A percentile compares a stretch with the other conserved stretches of the same genome.
phyloP scores from a whole-genome alignment of 64 coral and sea anemone genomes.

The Porites lutea region DNA sequence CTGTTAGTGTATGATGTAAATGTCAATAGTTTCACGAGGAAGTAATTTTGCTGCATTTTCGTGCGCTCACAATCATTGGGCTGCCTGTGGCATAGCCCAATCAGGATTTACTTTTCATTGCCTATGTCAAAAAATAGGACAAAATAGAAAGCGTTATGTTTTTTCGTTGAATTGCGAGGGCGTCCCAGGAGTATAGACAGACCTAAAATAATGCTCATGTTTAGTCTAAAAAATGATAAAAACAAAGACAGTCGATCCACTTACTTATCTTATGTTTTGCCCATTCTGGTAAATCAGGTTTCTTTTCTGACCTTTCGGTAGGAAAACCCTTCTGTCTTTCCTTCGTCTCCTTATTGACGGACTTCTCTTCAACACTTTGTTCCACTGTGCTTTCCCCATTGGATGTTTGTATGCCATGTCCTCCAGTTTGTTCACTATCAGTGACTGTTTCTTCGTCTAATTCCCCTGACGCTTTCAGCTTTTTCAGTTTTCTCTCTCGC shows the following conservation, averaged over 20 bases:
- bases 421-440: neutral
- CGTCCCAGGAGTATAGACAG: no score
- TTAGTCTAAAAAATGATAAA: no score
- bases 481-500: constrained; percentile 84
- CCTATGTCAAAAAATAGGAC: no score
- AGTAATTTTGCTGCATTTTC: no score
- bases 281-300: constrained; percentile 74
- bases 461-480: constrained; percentile 59
- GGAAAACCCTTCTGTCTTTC: neutral
- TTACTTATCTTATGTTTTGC: constrained; percentile 82
- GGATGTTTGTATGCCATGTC: neutral
- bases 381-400: neutral
- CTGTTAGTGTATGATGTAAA: no score
- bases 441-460: constrained; percentile 2
- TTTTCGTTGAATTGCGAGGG: no score
- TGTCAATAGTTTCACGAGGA: no score
- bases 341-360: neutral
- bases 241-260: neutral
- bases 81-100: no score
- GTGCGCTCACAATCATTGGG: no score
- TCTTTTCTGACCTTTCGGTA: neutral
- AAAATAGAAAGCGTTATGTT: no score
- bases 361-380: neutral
- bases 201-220: no score
- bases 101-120: no score